These are phyloP conservation scores for Crotalus helleri DNA, from an alignment of 2,113 vertebrate genomes.

Conservation along the genomic window DNA sequence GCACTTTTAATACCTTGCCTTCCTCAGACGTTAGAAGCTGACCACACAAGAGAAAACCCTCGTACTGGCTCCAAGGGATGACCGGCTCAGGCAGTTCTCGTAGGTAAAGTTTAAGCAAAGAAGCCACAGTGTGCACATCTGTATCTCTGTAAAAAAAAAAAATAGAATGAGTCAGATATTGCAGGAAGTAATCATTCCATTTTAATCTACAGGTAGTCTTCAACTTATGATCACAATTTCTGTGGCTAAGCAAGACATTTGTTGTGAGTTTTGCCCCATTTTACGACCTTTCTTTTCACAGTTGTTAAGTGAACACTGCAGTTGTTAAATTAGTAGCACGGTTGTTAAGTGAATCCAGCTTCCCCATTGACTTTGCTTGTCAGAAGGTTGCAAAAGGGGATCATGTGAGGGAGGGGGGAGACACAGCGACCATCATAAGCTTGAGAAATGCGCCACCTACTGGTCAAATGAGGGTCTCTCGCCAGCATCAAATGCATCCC, in stretches of 20 bases:
- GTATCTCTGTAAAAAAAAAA: conserved; percentile 79
- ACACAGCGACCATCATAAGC: too few relatives aligned
- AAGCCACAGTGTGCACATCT: conserved; percentile 98
- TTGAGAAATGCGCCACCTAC: conserved; percentile 56
- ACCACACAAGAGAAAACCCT: conserved; percentile 87
- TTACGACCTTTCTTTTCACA: background rate
- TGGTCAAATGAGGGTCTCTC: conserved; percentile 88
- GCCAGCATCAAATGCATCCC: conserved; percentile 89
- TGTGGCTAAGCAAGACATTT: background rate
- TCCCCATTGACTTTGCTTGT: too few relatives aligned
- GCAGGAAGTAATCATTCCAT: background rate
- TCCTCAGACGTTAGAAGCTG: conserved; percentile 68
- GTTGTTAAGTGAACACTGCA: background rate
- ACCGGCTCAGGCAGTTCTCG: conserved; percentile 91
- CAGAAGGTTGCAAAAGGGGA: too few relatives aligned
- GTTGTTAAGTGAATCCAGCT: too few relatives aligned
- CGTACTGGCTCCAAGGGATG: conserved; percentile 91
- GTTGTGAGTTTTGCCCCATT: background rate
- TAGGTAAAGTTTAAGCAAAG: conserved; percentile 92
- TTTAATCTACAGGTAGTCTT: background rate
- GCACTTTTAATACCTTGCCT: conserved; percentile 66
- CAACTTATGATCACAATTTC: background rate
- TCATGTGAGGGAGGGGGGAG: too few relatives aligned
- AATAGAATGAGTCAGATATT: background rate
- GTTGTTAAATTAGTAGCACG: too few relatives aligned